phyloP scores from a whole-genome alignment of 2,888 invertebrate genomes.

The Steinernema scapterisci region DNA sequence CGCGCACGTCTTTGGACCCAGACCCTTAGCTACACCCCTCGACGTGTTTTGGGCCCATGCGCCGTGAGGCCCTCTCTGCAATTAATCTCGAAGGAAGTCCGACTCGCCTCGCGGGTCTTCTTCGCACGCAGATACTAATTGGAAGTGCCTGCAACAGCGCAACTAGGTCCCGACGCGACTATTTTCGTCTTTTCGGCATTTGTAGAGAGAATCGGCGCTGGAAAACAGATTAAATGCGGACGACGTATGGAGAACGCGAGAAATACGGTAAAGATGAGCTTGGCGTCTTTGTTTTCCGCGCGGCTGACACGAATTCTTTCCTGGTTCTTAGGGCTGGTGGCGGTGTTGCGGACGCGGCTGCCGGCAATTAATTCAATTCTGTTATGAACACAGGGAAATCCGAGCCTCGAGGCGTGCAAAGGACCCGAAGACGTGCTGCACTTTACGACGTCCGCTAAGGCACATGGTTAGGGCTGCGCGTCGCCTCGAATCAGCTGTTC shows the following conservation, averaged over 20 bases:
- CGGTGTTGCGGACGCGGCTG: background rate
- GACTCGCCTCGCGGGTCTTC: no score
- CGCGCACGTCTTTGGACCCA: background rate
- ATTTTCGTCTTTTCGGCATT: conserved; percentile 1
- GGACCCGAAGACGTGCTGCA: background rate
- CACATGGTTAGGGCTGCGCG: conserved; percentile 11
- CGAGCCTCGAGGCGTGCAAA: background rate
- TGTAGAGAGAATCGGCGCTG: background rate
- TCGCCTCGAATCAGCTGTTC: conserved; percentile 6
- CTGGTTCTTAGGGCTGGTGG: background rate
- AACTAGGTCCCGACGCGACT: background rate
- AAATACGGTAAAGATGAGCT: conserved; percentile 6
- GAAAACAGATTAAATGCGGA: background rate
- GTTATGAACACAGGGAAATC: conserved; percentile 1
- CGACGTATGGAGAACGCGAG: background rate
- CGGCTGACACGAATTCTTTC: conserved; percentile 4
- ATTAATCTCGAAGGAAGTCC: background rate
- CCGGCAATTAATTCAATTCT: conserved; percentile 20
- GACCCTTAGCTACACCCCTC: background rate
- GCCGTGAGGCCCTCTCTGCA: background rate
- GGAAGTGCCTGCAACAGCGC: background rate
- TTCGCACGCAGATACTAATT: no score
- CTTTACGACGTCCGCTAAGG: background rate
- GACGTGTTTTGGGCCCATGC: background rate
- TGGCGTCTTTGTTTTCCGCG: background rate